Evolutionary conservation across 2,113 vertebrate species (phyloP).

Genomic region (Pollimyrus isidori): DNA sequence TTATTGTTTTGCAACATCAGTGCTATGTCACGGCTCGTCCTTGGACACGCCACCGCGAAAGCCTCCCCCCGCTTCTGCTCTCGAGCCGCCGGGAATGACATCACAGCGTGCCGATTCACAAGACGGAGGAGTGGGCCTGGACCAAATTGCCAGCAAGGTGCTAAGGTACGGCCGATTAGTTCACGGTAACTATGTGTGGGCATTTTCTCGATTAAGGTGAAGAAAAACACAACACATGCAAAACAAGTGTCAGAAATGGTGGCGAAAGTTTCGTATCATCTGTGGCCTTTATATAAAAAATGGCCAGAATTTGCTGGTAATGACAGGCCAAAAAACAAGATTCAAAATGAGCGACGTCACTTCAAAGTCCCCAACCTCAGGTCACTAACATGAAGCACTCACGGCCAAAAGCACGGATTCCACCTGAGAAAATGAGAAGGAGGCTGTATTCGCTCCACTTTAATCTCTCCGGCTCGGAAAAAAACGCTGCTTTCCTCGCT

Average conservation of each 20-base stretch:
- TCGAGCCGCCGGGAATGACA: background rate
- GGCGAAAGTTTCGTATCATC: background rate
- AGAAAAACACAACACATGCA: background rate
- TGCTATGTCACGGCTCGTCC: background rate
- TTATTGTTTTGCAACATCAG: background rate
- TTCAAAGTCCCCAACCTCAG: background rate
- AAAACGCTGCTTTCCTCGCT: background rate
- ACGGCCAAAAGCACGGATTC: background rate
- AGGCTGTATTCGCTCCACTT: background rate
- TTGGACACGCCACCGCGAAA: background rate
- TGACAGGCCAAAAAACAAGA: background rate
- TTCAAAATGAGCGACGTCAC: background rate
- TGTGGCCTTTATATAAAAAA: background rate
- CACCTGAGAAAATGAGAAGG: background rate
- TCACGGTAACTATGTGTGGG: background rate
- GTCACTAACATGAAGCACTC: background rate
- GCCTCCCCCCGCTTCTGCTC: background rate
- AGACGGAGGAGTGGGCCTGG: background rate
- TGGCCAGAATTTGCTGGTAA: background rate
- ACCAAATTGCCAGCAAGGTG: background rate
- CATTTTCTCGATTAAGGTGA: background rate
- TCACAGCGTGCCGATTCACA: background rate
- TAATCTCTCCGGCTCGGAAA: background rate
- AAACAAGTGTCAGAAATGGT: background rate
- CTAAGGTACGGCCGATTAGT: background rate